phyloP scores from a whole-genome alignment of 2,888 invertebrate genomes.

The Horisme vitalbata region DNA sequence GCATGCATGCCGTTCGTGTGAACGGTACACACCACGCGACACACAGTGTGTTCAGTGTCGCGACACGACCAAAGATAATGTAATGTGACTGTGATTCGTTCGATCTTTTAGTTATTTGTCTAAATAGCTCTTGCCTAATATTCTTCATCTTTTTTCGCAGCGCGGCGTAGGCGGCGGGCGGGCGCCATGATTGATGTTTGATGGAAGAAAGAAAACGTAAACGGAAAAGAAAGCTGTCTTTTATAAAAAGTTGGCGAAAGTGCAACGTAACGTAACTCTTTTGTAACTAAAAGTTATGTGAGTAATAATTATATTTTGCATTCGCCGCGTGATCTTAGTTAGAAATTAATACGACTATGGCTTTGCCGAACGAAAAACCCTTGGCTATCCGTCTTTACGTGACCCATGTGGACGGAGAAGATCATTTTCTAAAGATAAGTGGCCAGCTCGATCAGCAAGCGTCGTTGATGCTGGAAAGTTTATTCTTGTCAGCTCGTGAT shows the following conservation, averaged over 20 bases:
- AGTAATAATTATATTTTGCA: conserved; percentile 38
- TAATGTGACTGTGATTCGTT: no score
- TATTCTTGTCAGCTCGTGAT: conserved; percentile 63
- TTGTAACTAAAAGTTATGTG: conserved; percentile 55
- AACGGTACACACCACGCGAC: no score
- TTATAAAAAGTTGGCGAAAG: conserved; percentile 46
- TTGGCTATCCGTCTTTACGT: conserved; percentile 77
- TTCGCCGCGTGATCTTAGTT: conserved; percentile 24
- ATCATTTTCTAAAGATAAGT: conserved; percentile 87
- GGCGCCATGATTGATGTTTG: conserved; percentile 71
- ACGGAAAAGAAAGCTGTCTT: conserved; percentile 71
- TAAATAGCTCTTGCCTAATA: no score
- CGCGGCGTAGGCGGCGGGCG: no score
- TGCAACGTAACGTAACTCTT: conserved; percentile 41
- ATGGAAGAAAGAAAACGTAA: conserved; percentile 74
- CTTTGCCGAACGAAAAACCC: conserved; percentile 57
- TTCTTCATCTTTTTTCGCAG: conserved; percentile 13
- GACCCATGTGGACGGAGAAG: conserved; percentile 87
- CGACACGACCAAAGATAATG: no score
- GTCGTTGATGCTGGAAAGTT: conserved; percentile 81
- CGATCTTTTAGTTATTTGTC: no score
- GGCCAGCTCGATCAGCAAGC: conserved; percentile 86
- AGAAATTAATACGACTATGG: conserved; percentile 48
- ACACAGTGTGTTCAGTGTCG: no score
- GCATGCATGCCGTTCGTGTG: no score